Base-by-base conservation (phyloP, 2,888 invertebrate genomes). In the Hyalella azteca region DNA sequence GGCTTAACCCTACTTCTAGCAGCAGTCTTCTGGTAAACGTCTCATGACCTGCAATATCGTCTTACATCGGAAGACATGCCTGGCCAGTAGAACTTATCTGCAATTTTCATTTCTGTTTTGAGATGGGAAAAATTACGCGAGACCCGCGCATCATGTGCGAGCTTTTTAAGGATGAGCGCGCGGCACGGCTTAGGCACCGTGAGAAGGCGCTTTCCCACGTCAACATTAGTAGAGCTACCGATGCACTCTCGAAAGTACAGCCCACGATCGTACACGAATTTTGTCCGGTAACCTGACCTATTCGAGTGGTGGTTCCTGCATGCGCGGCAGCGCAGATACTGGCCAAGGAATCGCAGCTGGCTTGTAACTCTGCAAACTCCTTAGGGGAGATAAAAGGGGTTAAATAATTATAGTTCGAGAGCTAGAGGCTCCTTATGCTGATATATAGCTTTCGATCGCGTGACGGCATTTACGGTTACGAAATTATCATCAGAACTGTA, bases 61-160 rank as follows among this genome's bases (percentile, higher is more conserved):
- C 54, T 7, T 7, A 80, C 73, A 45, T 73, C 78, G 2, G 49
- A n/a, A 9, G 26, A 60, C 32, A 54, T 78, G 32, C 78, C 80
- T 19, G 77, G 78, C 80, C 80, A 73, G 29, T 45, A 80, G 29
- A 80, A 78, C 5, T 80, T 15, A 7, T 73, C 73, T 1, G n/a
- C 9, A n/a, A 78, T 45, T 19, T 73, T 50, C 45, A 49, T 32
- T 32, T 0, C 26, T 9, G 73, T 80, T 54, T 80, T 73, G n/a
- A 77, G 40, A 9, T 77, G 77, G 26, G 77, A 79, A n/a, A 79
- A 79, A 19, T 76, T 32, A 40, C 76, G 32, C 3, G 59, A 49
- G n/a, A 79, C 32, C 11, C 26, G 75, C 4, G 19, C 40, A 9
- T 79, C 79, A 39, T 54, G 75, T n/a, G 54, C 75, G 39, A 79